phyloP scores from a whole-genome alignment of 1,140 invertebrate species.

The Drosophila quadrilineata region DNA sequence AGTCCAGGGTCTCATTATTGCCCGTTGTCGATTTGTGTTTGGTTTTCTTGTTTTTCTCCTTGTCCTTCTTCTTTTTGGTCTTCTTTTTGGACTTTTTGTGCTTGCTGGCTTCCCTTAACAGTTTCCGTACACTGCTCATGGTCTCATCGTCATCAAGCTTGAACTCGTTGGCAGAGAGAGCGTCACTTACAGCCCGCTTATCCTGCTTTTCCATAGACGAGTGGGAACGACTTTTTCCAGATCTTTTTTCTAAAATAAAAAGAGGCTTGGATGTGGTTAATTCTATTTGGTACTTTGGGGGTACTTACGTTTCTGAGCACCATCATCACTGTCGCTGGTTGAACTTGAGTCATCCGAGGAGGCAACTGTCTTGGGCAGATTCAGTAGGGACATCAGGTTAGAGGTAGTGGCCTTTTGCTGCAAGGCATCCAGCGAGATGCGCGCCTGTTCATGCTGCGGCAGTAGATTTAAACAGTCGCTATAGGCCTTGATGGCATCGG shows the following conservation, averaged over 20 bases:
- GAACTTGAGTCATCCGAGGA: slow-evolving; percentile 60
- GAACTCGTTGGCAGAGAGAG: slow-evolving; percentile 62
- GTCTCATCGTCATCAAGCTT: slow-evolving; percentile 91
- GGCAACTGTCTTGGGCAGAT: not conserved
- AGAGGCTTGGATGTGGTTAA: not conserved
- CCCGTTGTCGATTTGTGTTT: slow-evolving; percentile 74
- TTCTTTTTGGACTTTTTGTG: slow-evolving; percentile 89
- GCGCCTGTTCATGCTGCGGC: slow-evolving; percentile 92
- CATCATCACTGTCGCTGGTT: slow-evolving; percentile 51
- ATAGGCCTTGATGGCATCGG: slow-evolving; percentile 92
- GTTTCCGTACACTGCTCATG: slow-evolving; percentile 90
- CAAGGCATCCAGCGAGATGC: slow-evolving; percentile 87
- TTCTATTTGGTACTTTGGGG: not conserved
- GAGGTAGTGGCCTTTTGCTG: slow-evolving; percentile 30
- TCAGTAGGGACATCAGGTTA: slow-evolving; percentile 9
- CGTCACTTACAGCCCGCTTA: slow-evolving; percentile 50
- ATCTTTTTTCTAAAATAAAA: slow-evolving; percentile 33
- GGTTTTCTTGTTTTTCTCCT: slow-evolving; percentile 85
- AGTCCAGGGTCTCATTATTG: slow-evolving; percentile 61
- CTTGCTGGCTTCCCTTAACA: slow-evolving; percentile 89
- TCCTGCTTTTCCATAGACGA: slow-evolving; percentile 81
- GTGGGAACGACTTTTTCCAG: slow-evolving; percentile 82
- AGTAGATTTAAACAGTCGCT: slow-evolving; percentile 90
- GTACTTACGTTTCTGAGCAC: slow-evolving; percentile 48
- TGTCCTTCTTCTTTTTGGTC: slow-evolving; percentile 84